Evolutionary conservation across 1,140 invertebrate genomes (phyloP).

Genomic region (Aphelenchoides avenae): DNA sequence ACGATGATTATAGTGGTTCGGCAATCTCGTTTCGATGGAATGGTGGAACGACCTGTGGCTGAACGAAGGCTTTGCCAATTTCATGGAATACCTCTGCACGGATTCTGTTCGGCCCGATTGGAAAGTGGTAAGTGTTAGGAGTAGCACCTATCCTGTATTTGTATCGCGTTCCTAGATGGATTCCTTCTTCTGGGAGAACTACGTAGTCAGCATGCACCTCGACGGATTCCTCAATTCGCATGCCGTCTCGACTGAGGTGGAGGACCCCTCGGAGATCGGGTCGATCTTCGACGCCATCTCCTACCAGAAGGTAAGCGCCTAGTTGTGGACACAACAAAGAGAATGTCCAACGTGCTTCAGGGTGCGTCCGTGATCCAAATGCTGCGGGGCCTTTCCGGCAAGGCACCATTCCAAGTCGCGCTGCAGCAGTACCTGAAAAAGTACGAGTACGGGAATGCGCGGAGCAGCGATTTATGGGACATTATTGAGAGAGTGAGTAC

Average conservation of each 20-base stretch:
- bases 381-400: conserved; percentile 36
- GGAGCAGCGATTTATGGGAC: conserved; percentile 41
- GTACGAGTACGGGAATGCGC: conserved; percentile 40
- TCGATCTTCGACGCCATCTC: conserved; percentile 44
- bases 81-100: conserved; percentile 69
- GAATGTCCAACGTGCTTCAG: conserved; percentile 1
- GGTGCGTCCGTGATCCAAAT: conserved; percentile 48
- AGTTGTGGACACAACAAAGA: background rate
- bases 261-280: conserved; percentile 40
- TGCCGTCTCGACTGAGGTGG: conserved; percentile 39
- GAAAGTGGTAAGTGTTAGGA: conserved; percentile 42
- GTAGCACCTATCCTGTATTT: background rate
- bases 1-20: conserved; percentile 70
- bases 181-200: conserved; percentile 44
- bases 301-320: conserved; percentile 37
- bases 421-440: conserved; percentile 47
- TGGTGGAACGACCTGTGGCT: conserved; percentile 77
- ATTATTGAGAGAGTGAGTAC: conserved; percentile 39
- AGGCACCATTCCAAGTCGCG: conserved; percentile 36
- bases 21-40: conserved; percentile 77
- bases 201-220: conserved; percentile 21
- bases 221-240: conserved; percentile 47
- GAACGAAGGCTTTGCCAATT: conserved; percentile 80
- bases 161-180: conserved; percentile 45
- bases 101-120: conserved; percentile 44